Conservation (phyloP, 2,113 vertebrate species). For the Mesoclemmys tuberculata region DNA sequence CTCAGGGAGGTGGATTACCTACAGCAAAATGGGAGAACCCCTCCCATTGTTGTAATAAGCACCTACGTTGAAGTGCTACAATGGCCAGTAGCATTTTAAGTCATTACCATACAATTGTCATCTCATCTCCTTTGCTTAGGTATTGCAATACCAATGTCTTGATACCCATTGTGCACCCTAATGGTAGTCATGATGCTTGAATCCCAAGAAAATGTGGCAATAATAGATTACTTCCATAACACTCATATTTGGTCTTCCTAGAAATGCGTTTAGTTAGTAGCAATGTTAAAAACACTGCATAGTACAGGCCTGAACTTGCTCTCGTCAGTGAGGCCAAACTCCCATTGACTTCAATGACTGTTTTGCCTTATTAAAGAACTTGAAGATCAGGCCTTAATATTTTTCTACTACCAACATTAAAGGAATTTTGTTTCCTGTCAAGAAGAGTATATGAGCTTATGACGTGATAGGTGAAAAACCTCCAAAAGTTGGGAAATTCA, state of each 20-base stretch:
- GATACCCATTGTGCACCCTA: not conserved
- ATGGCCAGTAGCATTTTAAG: not conserved
- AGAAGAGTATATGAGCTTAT: not conserved
- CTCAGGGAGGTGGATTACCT: not conserved
- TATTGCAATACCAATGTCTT: not conserved
- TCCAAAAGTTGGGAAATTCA: not conserved
- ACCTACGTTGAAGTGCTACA: not conserved
- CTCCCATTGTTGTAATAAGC: not conserved
- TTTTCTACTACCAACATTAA: not conserved
- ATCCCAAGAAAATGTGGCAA: not conserved
- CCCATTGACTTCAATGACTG: not conserved
- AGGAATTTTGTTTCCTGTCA: not conserved
- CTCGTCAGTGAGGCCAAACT: not conserved
- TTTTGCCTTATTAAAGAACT: not conserved
- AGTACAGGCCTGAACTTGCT: not conserved
- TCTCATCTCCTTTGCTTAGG: not conserved
- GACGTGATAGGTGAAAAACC: not conserved
- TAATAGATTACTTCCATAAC: not conserved
- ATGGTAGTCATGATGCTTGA: not conserved
- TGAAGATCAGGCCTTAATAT: not conserved
- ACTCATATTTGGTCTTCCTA: constrained; percentile 8
- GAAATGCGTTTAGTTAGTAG: constrained; percentile 17
- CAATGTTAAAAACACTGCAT: not conserved
- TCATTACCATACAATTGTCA: not conserved
- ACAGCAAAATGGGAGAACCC: not conserved